Conservation (phyloP, 2,888 invertebrate species). For the Temnothorax rugatulus region DNA sequence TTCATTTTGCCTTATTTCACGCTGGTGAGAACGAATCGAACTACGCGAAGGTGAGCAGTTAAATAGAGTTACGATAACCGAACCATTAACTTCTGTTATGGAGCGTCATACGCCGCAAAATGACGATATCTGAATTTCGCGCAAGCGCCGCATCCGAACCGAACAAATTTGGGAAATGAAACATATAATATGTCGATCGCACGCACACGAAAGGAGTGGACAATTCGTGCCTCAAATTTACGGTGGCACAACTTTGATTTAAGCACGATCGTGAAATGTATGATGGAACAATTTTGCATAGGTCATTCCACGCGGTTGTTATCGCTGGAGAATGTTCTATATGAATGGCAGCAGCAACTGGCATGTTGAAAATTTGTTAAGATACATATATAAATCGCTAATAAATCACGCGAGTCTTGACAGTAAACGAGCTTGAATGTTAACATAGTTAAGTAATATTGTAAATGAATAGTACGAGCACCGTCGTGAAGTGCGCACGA, state of each 20-base stretch:
- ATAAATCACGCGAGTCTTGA: constrained; percentile 33
- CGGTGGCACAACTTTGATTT: constrained; percentile 25
- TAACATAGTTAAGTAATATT: constrained; percentile 23
- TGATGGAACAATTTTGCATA: background rate
- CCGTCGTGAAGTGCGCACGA: background rate
- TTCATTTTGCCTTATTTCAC: constrained; percentile 39
- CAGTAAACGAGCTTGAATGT: constrained; percentile 10
- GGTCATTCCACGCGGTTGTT: background rate
- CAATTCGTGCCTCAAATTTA: constrained; percentile 31
- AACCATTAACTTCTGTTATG: constrained; percentile 68
- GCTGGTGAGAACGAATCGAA: constrained; percentile 41
- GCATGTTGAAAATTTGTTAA: constrained; percentile 18
- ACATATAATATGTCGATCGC: constrained; percentile 20
- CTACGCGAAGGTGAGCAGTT: constrained; percentile 52
- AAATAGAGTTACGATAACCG: constrained; percentile 69
- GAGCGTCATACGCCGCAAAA: constrained; percentile 38
- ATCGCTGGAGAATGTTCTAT: constrained; percentile 23
- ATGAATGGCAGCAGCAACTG: background rate
- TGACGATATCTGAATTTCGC: constrained; percentile 57
- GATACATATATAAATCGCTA: constrained; percentile 31
- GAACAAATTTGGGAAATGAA: constrained; percentile 41
- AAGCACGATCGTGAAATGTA: constrained; percentile 25
- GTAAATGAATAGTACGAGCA: background rate
- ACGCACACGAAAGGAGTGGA: background rate
- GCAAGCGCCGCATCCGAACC: background rate